Evolutionary conservation across 2,113 vertebrate species (phyloP), one percentile per base, ranked within the genome.

Genomic region (Notothenia coriiceps): DNA sequence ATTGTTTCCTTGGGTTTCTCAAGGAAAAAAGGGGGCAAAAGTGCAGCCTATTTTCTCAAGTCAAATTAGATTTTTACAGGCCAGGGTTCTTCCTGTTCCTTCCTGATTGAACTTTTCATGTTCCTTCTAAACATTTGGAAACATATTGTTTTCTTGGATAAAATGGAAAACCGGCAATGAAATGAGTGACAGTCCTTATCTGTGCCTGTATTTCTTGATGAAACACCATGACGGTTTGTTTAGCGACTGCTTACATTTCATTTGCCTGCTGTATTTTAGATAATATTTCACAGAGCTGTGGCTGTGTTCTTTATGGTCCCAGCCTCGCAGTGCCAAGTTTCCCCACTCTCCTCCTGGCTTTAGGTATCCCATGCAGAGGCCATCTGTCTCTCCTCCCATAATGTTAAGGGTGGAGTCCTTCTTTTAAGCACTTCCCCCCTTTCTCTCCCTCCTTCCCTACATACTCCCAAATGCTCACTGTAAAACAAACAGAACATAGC

Each of bases 291-390:
- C 33, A 20, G 66, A 65, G 82, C 55, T 69, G 66, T 79, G 84
- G 71, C 82, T 89, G 79, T 85, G 86, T 86, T 84, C 79, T 80
- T 84, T 86, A 89, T 66, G 69, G 73, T 86, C 70, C 52, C 62
- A 44, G 78, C 65, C 59, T 29, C 29, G 17, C 84, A 60, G 67
- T 87, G 91, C 91, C 93, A 93, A 92, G 74, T 91, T 88, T 89
- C 84, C 91, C 77, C 75, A 64, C 82, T 81, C 83, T 83, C 72
- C 82, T 90, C 80, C 84, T 88, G 88, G 85, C 86, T 91, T 83
- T 87, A 89, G 92, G 93, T 90, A 87, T 93, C 93, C 92, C 90
- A 92, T 87, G 89, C 90, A 88, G 93, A 93, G 85, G 89, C 93
- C 93, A 94, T 94, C 93, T 94, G 93, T 94, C 86, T 86, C 90